Evolutionary conservation across 2,888 invertebrate species (phyloP).

Genomic region (Gari tellinella): DNA sequence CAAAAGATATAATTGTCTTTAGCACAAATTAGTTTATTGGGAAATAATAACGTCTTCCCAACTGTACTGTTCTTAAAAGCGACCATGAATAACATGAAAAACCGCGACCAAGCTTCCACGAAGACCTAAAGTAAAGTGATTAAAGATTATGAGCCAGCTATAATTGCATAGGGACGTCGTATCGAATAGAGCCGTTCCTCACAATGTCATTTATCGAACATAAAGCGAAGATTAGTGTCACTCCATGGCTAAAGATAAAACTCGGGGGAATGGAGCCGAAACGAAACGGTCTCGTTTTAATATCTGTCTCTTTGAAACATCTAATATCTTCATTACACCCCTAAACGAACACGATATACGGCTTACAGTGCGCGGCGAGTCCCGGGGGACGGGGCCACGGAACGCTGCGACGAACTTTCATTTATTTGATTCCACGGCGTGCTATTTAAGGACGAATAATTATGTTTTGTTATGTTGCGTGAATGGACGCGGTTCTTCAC

Average conservation of each 20-base stretch:
- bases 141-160: slow-evolving; percentile 52
- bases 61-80: no score
- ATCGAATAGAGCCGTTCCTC: slow-evolving; percentile 43
- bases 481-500: no score
- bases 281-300: slow-evolving; percentile 51
- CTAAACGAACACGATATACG: slow-evolving; percentile 54
- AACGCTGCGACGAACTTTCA: slow-evolving; percentile 4
- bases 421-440: background rate
- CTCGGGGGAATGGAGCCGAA: slow-evolving; percentile 43
- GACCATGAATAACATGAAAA: no score
- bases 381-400: slow-evolving; percentile 19
- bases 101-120: background rate
- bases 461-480: no score
- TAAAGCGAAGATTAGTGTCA: slow-evolving; percentile 61
- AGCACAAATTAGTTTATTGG: no score
- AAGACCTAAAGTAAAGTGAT: slow-evolving; percentile 45
- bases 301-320: slow-evolving; percentile 58
- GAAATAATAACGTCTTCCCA: no score
- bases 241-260: slow-evolving; percentile 11
- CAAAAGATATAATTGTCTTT: no score
- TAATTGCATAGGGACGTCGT: slow-evolving; percentile 61
- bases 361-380: slow-evolving; percentile 24
- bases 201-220: slow-evolving; percentile 57
- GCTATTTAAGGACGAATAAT: no score
- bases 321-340: slow-evolving; percentile 55